Percentiles rank a stretch among this genome's conserved stretches.
Conservation (phyloP, 2,797 vertebrate genomes). For the Crenichthys baileyi region DNA sequence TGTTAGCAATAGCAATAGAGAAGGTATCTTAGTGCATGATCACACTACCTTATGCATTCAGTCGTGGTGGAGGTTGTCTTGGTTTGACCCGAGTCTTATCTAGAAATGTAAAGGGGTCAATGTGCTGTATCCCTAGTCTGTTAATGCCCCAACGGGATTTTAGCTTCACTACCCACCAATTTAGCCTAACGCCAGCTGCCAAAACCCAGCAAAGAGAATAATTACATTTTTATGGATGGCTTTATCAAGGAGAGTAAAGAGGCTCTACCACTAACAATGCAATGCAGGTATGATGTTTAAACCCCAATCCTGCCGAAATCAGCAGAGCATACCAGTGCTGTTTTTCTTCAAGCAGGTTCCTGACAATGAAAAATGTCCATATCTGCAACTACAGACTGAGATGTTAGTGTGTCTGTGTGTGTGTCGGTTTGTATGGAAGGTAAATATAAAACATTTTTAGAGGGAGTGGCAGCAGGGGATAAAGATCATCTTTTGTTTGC, state of each 20-base stretch:
- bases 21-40: slow-evolving; percentile 21
- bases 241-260: slow-evolving; percentile 63
- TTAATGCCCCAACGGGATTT: slow-evolving; percentile 48
- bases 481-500: slow-evolving; percentile 42
- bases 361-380: slow-evolving; percentile 84
- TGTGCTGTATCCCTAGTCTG: slow-evolving; percentile 40
- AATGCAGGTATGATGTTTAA: slow-evolving; percentile 70
- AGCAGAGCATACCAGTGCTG: slow-evolving; percentile 74
- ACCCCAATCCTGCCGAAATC: slow-evolving; percentile 80
- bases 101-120: slow-evolving; percentile 46
- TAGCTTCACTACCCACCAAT: slow-evolving; percentile 48
- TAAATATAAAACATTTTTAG: slow-evolving; percentile 17
- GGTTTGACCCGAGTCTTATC: slow-evolving; percentile 51
- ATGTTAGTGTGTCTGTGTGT: slow-evolving; percentile 27
- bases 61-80: slow-evolving; percentile 32
- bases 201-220: slow-evolving; percentile 49
- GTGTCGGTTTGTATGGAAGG: slow-evolving; percentile 18
- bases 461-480: slow-evolving; percentile 21
- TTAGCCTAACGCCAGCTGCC: slow-evolving; percentile 52
- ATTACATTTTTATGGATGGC: slow-evolving; percentile 70
- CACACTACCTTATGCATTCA: slow-evolving; percentile 30
- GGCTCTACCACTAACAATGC: slow-evolving; percentile 61
- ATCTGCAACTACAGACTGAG: slow-evolving; percentile 63
- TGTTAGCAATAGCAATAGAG: background rate
- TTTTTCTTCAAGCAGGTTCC: slow-evolving; percentile 75